Evolutionary conservation across 2,888 invertebrate genomes (phyloP).

Genomic region (Mythimna ferrago): DNA sequence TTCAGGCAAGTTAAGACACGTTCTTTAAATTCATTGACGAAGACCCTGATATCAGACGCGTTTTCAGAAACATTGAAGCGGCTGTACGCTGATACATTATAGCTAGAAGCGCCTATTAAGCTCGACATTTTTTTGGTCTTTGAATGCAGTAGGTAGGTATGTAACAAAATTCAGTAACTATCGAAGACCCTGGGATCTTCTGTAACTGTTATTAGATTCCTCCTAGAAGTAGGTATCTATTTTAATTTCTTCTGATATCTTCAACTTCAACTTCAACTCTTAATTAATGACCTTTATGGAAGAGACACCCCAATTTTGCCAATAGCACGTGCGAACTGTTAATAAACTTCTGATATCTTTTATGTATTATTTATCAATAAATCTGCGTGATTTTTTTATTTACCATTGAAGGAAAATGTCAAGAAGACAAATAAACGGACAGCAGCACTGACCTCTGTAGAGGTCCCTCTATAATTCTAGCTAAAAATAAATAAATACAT

Average conservation of each 20-base stretch:
- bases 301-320: too few species aligned
- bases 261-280: too few species aligned
- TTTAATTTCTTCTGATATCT: neutral
- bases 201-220: neutral
- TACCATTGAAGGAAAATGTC: neutral
- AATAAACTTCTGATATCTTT: neutral
- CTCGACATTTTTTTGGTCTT: slow-evolving; percentile 1
- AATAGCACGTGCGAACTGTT: too few species aligned
- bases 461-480: too few species aligned
- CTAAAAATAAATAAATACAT: too few species aligned
- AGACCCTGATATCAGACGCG: slow-evolving; percentile 76
- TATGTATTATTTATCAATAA: neutral
- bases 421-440: neutral
- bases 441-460: neutral
- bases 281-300: too few species aligned
- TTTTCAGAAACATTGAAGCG: slow-evolving; percentile 74
- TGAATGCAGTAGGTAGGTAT: neutral
- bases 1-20: slow-evolving; percentile 73
- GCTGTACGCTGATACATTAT: slow-evolving; percentile 72
- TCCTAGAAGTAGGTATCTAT: neutral
- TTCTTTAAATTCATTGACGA: slow-evolving; percentile 76
- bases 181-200: neutral
- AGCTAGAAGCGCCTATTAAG: slow-evolving; percentile 33
- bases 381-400: neutral
- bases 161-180: neutral